These are phyloP conservation scores for Cydia fagiglandana DNA, from an alignment of 1,140 invertebrate species.

Conservation along the genomic window DNA sequence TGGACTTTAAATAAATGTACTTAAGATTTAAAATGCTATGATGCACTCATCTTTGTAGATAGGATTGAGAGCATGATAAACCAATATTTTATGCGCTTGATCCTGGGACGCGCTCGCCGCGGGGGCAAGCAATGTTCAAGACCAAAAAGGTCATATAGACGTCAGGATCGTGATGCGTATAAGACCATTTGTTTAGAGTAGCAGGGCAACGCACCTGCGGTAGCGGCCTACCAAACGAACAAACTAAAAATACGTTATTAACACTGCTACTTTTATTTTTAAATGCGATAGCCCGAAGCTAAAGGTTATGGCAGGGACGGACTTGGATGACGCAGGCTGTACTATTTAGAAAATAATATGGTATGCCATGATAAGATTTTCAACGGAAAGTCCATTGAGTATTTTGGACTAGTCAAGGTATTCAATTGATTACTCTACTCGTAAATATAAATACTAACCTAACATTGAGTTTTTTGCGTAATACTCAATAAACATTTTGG, in stretches of 20 bases:
- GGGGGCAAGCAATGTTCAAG: background rate
- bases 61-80: constrained; percentile 23
- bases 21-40: background rate
- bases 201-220: constrained; percentile 65
- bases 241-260: constrained; percentile 73
- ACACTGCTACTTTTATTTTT: constrained; percentile 75
- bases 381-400: no score
- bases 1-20: background rate
- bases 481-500: no score
- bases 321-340: constrained; percentile 37
- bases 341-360: no score
- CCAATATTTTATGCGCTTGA: constrained; percentile 29
- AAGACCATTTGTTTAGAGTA: constrained; percentile 18
- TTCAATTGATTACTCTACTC: no score
- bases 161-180: background rate
- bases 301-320: constrained; percentile 70
- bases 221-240: constrained; percentile 57
- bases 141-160: background rate
- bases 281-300: constrained; percentile 70
- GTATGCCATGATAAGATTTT: no score
- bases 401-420: no score
- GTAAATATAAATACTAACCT: no score
- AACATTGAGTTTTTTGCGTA: no score
- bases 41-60: background rate
- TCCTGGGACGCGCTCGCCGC: constrained; percentile 1